Percentiles rank a stretch among this genome's conserved stretches.
phyloP scores from a whole-genome alignment of 2,888 invertebrate genomes.

The Phortica okadai region DNA sequence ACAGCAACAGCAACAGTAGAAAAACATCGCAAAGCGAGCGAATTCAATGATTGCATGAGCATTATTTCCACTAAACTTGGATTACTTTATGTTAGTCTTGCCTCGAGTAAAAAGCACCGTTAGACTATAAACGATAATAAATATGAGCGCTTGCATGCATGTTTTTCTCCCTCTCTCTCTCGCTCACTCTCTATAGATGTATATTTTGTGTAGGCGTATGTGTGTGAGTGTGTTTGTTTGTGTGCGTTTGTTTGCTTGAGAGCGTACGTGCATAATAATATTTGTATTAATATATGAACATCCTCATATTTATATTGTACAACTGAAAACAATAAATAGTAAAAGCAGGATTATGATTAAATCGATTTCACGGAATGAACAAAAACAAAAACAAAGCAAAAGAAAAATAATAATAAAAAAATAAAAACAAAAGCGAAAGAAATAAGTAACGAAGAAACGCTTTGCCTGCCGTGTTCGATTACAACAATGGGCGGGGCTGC shows the following conservation, averaged over 20 bases:
- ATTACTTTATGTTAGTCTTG: background rate
- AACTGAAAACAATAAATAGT: constrained; percentile 70
- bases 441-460: background rate
- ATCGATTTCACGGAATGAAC: constrained; percentile 62
- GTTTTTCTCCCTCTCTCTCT: background rate
- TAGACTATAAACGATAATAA: constrained; percentile 16
- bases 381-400: background rate
- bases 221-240: background rate
- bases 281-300: constrained; percentile 68
- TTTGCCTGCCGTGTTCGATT: background rate
- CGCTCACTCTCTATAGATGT: background rate
- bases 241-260: background rate
- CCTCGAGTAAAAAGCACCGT: background rate
- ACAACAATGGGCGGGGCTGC: background rate
- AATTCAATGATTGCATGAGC: constrained; percentile 68
- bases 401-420: background rate
- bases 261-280: constrained; percentile 57
- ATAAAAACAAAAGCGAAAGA: background rate
- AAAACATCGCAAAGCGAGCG: constrained; percentile 40
- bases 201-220: background rate
- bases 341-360: constrained; percentile 71
- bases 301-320: constrained; percentile 64
- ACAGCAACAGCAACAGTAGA: background rate
- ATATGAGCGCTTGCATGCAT: background rate
- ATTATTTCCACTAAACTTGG: constrained; percentile 50